Conservation (phyloP, 2,113 vertebrate species). For the Nansenia antarctica region DNA sequence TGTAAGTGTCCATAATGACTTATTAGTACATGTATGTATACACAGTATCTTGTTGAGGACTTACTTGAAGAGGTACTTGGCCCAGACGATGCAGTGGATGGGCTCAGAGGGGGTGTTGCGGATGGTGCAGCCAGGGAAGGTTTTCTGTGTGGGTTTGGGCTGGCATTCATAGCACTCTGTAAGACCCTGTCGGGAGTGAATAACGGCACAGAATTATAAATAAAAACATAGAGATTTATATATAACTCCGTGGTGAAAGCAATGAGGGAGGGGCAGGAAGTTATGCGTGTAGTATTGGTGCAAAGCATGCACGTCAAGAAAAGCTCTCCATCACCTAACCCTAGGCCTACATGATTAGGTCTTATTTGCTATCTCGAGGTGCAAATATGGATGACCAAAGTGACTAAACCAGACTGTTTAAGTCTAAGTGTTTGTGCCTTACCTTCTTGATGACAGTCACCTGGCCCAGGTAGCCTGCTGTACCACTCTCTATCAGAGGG, state of each 20-base stretch:
- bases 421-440: background rate
- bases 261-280: no score
- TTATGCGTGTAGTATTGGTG: no score
- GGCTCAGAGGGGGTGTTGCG: slow-evolving; percentile 97
- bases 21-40: no score
- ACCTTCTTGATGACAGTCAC: slow-evolving; percentile 99
- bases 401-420: no score
- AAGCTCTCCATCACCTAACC: no score
- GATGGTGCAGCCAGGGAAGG: slow-evolving; percentile 98
- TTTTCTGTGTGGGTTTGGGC: slow-evolving; percentile 96
- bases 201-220: background rate
- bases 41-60: no score
- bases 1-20: no score
- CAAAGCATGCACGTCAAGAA: no score
- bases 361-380: no score
- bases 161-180: slow-evolving; percentile 98
- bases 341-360: no score
- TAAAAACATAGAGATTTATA: no score
- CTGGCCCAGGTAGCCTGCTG: slow-evolving; percentile 97
- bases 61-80: slow-evolving; percentile 99
- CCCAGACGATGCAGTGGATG: slow-evolving; percentile 99
- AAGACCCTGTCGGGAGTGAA: slow-evolving; percentile 77
- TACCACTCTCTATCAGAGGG: slow-evolving; percentile 96
- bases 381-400: no score
- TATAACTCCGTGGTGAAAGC: background rate